Evolutionary conservation across 1,140 invertebrate species (phyloP).

Genomic region (Amphibalanus amphitrite): DNA sequence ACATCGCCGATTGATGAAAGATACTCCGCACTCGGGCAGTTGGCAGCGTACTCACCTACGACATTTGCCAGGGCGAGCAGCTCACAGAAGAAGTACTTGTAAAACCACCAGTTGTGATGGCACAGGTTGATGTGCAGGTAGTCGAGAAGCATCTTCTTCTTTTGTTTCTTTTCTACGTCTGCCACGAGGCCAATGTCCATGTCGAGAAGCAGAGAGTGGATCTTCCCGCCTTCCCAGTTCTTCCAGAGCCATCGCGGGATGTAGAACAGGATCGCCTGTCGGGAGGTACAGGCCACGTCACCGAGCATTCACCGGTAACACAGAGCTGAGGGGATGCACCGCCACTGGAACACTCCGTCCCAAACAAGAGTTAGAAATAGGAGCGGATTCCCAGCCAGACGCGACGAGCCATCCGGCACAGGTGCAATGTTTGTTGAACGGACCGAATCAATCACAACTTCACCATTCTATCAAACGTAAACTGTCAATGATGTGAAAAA

Average conservation of each 20-base stretch:
- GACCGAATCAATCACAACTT: too few relatives aligned
- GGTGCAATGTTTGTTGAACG: too few relatives aligned
- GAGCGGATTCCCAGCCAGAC: conserved; percentile 14
- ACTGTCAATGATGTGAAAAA: too few relatives aligned
- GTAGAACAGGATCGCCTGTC: conserved; percentile 87
- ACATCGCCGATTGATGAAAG: too few relatives aligned
- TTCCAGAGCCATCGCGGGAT: conserved; percentile 91
- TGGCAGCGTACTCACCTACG: conserved; percentile 47
- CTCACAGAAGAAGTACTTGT: conserved; percentile 86
- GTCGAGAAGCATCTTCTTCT: conserved; percentile 85
- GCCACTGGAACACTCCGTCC: too few relatives aligned
- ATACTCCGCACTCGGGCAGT: too few relatives aligned
- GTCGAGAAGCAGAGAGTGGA: conserved; percentile 88
- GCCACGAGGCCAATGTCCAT: conserved; percentile 33
- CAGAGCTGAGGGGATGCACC: too few relatives aligned
- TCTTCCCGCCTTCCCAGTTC: conserved; percentile 89
- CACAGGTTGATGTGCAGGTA: conserved; percentile 80
- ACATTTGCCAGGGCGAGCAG: conserved; percentile 73
- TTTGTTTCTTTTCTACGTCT: conserved; percentile 84
- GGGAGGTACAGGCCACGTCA: too few relatives aligned
- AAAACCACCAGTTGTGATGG: conserved; percentile 92
- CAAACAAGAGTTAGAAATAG: too few relatives aligned
- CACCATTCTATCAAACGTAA: too few relatives aligned
- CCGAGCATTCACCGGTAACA: too few relatives aligned
- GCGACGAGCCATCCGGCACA: conserved; percentile 35